Evolutionary conservation across 2,888 invertebrate genomes (phyloP), one percentile per base, ranked within the genome.

Genomic region (Epicampocera succincta): DNA sequence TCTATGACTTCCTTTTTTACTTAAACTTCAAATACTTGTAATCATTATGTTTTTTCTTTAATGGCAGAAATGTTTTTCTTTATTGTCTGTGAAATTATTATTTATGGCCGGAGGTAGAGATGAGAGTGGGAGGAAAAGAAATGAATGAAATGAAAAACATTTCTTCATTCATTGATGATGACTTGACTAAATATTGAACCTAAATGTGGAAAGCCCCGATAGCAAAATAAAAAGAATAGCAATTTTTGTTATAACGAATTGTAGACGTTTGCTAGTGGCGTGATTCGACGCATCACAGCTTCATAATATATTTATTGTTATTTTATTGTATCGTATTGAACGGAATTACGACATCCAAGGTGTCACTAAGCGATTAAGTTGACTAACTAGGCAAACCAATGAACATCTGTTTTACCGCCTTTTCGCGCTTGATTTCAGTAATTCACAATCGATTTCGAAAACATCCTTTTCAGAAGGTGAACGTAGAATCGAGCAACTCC

Each of bases 21-120:
- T 61, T 60, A 44, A 52, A 48, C 46, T 66, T 63, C 46, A 46
- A 74, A 56, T 25, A 13, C 9, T 63, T 71, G 78, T 77, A 75
- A 61, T 75, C 80, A 80, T 81, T 8, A 58, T 42, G 68, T 63
- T 61, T 78, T 75, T 74, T 71, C 65, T 74, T 74, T 60, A 74
- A 77, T 83, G 86, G 85, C 46, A 69, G 84, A 86, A 90, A 89
- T 65, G 46, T 89, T 87, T 85, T 86, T 87, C 89, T 90, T 90
- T 90, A 90, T 90, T 88, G 89, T 89, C 90, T 88, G 90, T 89
- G 90, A 90, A 90, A 90, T 90, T 90, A 89, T 89, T 90, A 90
- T 90, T 90, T 90, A 90, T 90, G 86, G 85, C 78, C 87, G 87
- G 85, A 84, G 84, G 85, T n/a, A 40, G 19, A 69, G 44, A 13